These are phyloP conservation scores for Callospermophilus lateralis DNA, from an alignment of 2,113 vertebrate species.

Conservation along the genomic window DNA sequence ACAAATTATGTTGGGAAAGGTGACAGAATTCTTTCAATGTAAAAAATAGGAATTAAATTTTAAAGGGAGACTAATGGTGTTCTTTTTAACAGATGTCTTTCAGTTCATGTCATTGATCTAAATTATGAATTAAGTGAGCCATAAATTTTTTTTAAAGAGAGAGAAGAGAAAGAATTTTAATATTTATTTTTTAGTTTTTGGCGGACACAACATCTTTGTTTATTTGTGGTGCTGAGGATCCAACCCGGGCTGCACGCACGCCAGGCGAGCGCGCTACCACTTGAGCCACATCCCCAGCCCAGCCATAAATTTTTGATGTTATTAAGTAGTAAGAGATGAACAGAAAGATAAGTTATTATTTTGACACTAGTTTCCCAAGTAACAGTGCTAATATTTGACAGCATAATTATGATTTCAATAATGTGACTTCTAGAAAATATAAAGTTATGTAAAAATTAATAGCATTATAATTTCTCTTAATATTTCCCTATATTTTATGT, in stretches of 20 bases:
- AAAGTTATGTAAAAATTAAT: neutral
- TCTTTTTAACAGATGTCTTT: conserved; percentile 25
- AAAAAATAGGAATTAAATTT: conserved; percentile 25
- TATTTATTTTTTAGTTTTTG: too few relatives aligned
- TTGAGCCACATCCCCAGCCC: too few relatives aligned
- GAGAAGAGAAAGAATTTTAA: too few relatives aligned
- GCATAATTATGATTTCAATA: conserved; percentile 25
- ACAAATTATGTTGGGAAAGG: neutral
- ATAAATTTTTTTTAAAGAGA: conserved; percentile 13
- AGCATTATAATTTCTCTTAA: neutral
- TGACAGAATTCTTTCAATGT: neutral
- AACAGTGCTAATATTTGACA: neutral
- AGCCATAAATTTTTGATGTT: neutral
- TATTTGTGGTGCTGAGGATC: too few relatives aligned
- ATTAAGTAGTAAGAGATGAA: conserved; percentile 7
- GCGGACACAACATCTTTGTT: too few relatives aligned
- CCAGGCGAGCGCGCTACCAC: too few relatives aligned
- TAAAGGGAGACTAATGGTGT: neutral
- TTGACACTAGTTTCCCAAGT: neutral
- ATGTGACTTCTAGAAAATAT: conserved; percentile 21
- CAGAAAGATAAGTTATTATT: conserved; percentile 37
- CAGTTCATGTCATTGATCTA: neutral
- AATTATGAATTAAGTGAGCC: conserved; percentile 2
- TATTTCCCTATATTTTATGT: neutral
- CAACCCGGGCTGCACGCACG: too few relatives aligned